Conservation (phyloP, 2,113 vertebrate species). For the Arizona elegans region DNA sequence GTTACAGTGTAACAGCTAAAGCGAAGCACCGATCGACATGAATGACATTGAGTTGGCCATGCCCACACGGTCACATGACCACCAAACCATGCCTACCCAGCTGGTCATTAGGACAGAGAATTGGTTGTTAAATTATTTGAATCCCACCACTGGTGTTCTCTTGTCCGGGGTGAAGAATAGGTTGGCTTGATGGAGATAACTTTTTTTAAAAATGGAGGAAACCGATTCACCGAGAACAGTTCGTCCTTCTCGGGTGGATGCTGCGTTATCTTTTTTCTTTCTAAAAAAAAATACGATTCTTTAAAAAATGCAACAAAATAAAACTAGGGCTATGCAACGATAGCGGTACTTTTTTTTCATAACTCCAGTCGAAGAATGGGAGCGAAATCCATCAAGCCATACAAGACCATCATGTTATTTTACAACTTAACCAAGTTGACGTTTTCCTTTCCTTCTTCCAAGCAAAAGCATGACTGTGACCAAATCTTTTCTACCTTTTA, state of each 20-base stretch:
- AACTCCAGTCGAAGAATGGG: slow-evolving; percentile 42
- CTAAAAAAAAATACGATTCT: not conserved
- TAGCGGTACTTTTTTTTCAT: slow-evolving; percentile 68
- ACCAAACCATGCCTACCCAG: too few species aligned
- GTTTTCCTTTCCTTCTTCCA: slow-evolving; percentile 65
- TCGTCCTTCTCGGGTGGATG: not conserved
- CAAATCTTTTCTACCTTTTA: slow-evolving; percentile 83
- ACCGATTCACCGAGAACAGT: slow-evolving; percentile 28
- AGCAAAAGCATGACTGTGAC: slow-evolving; percentile 89
- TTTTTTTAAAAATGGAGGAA: not conserved
- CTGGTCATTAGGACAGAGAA: too few species aligned
- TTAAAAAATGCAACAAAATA: not conserved
- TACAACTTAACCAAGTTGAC: slow-evolving; percentile 78
- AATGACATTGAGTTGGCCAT: too few species aligned
- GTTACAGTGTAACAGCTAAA: too few species aligned
- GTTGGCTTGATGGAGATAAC: not conserved
- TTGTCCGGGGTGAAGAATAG: not conserved
- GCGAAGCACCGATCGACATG: too few species aligned
- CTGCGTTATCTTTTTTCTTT: slow-evolving; percentile 7
- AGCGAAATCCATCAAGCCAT: slow-evolving; percentile 16
- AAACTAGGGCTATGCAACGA: slow-evolving; percentile 87
- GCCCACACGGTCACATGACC: too few species aligned
- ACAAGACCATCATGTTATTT: slow-evolving; percentile 63
- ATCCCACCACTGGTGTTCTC: not conserved
- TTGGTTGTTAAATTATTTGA: too few species aligned